Conservation (phyloP, 2,888 invertebrate species). For the Drosophila flavopinicola region DNA sequence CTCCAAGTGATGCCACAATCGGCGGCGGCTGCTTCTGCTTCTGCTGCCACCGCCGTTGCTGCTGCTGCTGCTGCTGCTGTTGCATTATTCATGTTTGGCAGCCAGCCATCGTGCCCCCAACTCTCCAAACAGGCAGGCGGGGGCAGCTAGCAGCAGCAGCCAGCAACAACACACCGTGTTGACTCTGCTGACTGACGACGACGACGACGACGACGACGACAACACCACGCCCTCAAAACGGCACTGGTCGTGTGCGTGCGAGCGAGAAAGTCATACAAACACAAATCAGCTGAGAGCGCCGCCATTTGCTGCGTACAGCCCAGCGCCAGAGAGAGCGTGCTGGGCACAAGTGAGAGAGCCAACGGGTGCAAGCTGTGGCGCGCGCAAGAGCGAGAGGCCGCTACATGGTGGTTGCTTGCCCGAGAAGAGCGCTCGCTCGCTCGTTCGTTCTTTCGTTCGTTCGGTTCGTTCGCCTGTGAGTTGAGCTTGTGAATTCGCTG, state of each 20-base stretch:
- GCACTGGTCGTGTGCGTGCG: slow-evolving; percentile 38
- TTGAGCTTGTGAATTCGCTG: slow-evolving; percentile 35
- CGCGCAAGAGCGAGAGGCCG: slow-evolving; percentile 32
- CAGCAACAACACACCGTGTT: slow-evolving; percentile 15
- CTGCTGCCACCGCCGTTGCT: slow-evolving; percentile 21
- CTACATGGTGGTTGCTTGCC: slow-evolving; percentile 29
- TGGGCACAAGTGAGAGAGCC: slow-evolving; percentile 23
- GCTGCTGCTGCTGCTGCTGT: slow-evolving; percentile 51
- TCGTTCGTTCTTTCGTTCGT: too few species aligned
- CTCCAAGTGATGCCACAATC: slow-evolving; percentile 66
- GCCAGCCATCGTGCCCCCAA: slow-evolving; percentile 59
- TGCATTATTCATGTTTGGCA: slow-evolving; percentile 76
- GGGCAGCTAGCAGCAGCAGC: slow-evolving; percentile 21
- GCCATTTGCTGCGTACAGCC: slow-evolving; percentile 62
- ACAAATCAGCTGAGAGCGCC: slow-evolving; percentile 75
- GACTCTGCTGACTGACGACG: slow-evolving; percentile 17
- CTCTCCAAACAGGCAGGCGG: slow-evolving; percentile 32
- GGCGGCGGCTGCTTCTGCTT: slow-evolving; percentile 41
- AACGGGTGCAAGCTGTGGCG: background rate
- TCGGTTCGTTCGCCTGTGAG: slow-evolving; percentile 1
- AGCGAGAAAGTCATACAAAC: slow-evolving; percentile 61
- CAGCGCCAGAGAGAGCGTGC: slow-evolving; percentile 25
- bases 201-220: slow-evolving; percentile 44
- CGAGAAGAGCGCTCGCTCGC: slow-evolving; percentile 35
- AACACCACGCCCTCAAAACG: slow-evolving; percentile 71